A percentile compares a stretch with the other conserved stretches of the same genome.
phyloP scores from a whole-genome alignment of 2,888 invertebrate species.

The Xestia sexstrigata region DNA sequence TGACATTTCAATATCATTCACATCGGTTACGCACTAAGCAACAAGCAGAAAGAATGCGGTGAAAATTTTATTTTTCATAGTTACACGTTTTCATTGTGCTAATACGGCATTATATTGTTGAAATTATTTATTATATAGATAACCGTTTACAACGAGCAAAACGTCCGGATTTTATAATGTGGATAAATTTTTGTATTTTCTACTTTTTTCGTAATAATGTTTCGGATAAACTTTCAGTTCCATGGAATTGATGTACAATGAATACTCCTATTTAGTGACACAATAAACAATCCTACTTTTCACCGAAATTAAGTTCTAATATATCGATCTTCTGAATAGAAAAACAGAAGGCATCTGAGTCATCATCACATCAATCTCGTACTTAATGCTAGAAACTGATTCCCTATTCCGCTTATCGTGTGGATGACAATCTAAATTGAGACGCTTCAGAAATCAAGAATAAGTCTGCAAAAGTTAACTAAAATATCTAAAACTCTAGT shows the following conservation, averaged over 20 bases:
- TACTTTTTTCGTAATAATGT: conserved; percentile 6
- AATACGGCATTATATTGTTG: conserved; percentile 36
- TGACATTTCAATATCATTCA: conserved; percentile 35
- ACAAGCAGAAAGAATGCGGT: conserved; percentile 41
- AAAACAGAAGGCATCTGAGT: background rate
- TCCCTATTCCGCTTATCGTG: background rate
- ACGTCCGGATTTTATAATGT: conserved; percentile 31
- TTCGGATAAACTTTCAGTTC: conserved; percentile 16
- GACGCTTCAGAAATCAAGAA: background rate
- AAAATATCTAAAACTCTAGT: background rate
- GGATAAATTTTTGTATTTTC: conserved; percentile 9
- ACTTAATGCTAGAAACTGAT: background rate
- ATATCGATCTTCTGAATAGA: background rate
- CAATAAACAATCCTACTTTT: too few species aligned
- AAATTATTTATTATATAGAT: conserved; percentile 37
- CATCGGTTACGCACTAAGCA: conserved; percentile 14
- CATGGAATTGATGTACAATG: background rate
- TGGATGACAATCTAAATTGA: background rate
- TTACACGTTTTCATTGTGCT: conserved; percentile 38
- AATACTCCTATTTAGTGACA: background rate
- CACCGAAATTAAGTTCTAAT: background rate
- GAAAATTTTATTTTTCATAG: conserved; percentile 39
- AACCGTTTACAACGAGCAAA: conserved; percentile 9
- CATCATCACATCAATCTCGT: background rate
- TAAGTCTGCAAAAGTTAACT: background rate